Evolutionary conservation across 1,140 invertebrate species (phyloP).

Genomic region (Tetragnatha versicolor): DNA sequence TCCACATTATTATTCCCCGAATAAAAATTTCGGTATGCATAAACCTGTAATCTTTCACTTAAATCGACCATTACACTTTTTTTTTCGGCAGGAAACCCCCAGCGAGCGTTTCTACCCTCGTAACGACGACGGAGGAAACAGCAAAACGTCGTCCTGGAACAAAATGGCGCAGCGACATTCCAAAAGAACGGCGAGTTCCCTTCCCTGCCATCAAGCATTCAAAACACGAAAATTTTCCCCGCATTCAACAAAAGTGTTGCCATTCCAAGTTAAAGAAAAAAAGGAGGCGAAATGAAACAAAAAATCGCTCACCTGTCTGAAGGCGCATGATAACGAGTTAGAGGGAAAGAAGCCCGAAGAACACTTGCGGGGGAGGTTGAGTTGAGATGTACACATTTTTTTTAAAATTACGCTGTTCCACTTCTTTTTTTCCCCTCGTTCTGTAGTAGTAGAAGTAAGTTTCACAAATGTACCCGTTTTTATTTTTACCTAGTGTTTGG

Average conservation of each 20-base stretch:
- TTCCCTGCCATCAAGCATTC: slow-evolving; percentile 37
- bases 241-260: slow-evolving; percentile 50
- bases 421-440: no score
- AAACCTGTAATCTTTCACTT: no score
- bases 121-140: slow-evolving; percentile 6
- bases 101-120: neutral
- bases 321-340: slow-evolving; percentile 52
- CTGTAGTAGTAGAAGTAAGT: no score
- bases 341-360: slow-evolving; percentile 20
- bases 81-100: no score
- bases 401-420: slow-evolving; percentile 29
- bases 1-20: no score
- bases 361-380: neutral
- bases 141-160: slow-evolving; percentile 3
- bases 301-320: slow-evolving; percentile 52
- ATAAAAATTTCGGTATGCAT: no score
- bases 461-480: slow-evolving; percentile 37
- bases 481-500: slow-evolving; percentile 16
- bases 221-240: slow-evolving; percentile 50
- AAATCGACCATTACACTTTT: no score
- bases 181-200: neutral
- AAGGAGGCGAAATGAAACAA: slow-evolving; percentile 2
- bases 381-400: slow-evolving; percentile 5
- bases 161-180: slow-evolving; percentile 5
- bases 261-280: slow-evolving; percentile 36